phyloP scores from a whole-genome alignment of 1,140 invertebrate species.

The Eufriesea mexicana region DNA sequence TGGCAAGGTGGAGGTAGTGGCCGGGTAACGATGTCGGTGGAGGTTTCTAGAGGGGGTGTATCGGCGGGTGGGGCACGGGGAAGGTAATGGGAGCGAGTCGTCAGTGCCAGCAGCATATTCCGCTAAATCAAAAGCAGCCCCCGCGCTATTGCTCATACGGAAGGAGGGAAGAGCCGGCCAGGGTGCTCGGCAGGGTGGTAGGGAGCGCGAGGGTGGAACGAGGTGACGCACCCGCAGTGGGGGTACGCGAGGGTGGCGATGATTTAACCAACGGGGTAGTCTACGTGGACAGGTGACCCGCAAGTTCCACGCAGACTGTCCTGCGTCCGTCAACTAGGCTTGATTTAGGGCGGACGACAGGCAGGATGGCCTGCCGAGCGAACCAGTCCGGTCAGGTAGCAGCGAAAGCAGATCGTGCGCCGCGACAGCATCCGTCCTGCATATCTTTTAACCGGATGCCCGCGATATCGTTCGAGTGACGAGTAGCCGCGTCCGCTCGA shows the following conservation, averaged over 20 bases:
- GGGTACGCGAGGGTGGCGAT: constrained; percentile 36
- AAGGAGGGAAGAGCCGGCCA: constrained; percentile 44
- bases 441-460: constrained; percentile 59
- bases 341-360: constrained; percentile 62
- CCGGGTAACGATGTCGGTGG: not conserved
- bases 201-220: not conserved
- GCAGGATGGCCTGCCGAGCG: constrained; percentile 40
- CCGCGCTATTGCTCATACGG: constrained; percentile 69
- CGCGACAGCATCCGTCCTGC: constrained; percentile 52
- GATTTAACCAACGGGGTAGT: constrained; percentile 63
- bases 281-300: constrained; percentile 68
- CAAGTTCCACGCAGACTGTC: constrained; percentile 67
- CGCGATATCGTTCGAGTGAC: constrained; percentile 54
- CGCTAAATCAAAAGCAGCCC: constrained; percentile 80
- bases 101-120: constrained; percentile 78
- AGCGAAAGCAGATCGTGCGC: constrained; percentile 32
- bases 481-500: constrained; percentile 43
- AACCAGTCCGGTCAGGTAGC: constrained; percentile 40
- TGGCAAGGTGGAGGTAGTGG: constrained; percentile 17
- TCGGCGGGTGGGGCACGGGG: not conserved
- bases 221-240: not conserved
- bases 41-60: constrained; percentile 14
- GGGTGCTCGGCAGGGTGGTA: not conserved
- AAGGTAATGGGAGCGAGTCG: constrained; percentile 73
- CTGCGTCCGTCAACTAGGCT: constrained; percentile 63